Evolutionary conservation across 2,113 vertebrate genomes (phyloP).

Genomic region (chimpanzee (Pan troglodytes)): DNA sequence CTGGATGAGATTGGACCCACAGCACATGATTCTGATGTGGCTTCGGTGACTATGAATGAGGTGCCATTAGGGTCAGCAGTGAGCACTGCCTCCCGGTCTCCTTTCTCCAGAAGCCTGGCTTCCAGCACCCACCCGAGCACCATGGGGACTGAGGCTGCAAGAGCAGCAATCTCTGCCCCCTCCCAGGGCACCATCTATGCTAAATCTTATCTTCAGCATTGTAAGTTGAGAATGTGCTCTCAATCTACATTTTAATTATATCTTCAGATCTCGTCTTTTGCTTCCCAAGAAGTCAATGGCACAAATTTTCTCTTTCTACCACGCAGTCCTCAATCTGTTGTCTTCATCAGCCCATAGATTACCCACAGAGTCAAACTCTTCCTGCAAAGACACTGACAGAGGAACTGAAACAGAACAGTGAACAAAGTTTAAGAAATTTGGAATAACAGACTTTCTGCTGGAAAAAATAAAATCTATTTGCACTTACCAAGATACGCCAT

Average conservation of each 20-base stretch:
- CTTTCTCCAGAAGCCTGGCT: background rate
- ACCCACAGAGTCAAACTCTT: rapidly evolving
- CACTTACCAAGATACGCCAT: rapidly evolving
- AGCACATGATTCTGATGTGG: background rate
- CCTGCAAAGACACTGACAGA: background rate
- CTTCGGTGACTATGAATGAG: rapidly evolving
- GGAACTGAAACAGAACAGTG: background rate
- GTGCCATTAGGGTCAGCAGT: rapidly evolving
- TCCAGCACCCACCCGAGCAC: background rate
- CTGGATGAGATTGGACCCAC: background rate
- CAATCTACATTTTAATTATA: background rate
- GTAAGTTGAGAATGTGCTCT: too few relatives aligned
- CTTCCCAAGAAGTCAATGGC: background rate
- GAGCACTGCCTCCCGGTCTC: rapidly evolving
- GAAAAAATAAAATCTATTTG: background rate
- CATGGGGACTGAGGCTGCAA: background rate
- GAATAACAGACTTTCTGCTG: background rate
- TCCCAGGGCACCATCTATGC: rapidly evolving
- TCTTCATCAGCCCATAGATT: rapidly evolving
- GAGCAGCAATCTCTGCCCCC: background rate
- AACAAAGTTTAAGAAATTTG: background rate
- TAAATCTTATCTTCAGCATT: rapidly evolving
- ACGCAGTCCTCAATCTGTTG: background rate
- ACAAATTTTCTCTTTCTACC: rapidly evolving
- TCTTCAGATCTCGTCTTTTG: background rate